Evolutionary conservation across 2,888 invertebrate species (phyloP).

Genomic region (Ferdinandea cuprea): DNA sequence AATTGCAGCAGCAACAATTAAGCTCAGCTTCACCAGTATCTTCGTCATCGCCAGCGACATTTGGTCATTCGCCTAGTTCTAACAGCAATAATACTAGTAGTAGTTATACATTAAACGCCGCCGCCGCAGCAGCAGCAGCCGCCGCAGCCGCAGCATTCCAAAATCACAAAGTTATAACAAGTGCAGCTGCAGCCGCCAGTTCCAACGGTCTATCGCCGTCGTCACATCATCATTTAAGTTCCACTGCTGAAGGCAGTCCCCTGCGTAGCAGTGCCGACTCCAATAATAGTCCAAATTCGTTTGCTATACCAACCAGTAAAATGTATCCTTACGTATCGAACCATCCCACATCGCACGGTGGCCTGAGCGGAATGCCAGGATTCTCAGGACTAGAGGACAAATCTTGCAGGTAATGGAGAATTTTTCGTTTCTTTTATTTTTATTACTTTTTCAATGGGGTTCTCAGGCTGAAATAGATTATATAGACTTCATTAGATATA

Average conservation of each 20-base stretch:
- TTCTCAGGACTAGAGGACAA: slow-evolving; percentile 83
- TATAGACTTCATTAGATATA: too few relatives aligned
- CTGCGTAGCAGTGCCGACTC: slow-evolving; percentile 85
- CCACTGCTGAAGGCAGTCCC: slow-evolving; percentile 87
- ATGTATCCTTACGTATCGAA: slow-evolving; percentile 96
- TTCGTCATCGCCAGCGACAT: slow-evolving; percentile 79
- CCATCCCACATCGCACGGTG: slow-evolving; percentile 89
- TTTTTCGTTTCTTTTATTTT: neutral
- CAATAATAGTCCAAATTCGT: slow-evolving; percentile 85
- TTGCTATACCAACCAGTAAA: slow-evolving; percentile 88
- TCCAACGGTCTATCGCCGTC: slow-evolving; percentile 77
- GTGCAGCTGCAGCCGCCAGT: slow-evolving; percentile 80
- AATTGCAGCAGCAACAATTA: slow-evolving; percentile 77
- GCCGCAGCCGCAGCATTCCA: slow-evolving; percentile 80
- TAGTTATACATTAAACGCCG: slow-evolving; percentile 74
- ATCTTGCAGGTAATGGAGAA: slow-evolving; percentile 82
- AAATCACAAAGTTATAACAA: slow-evolving; percentile 75
- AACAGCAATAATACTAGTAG: slow-evolving; percentile 77
- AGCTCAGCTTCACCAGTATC: slow-evolving; percentile 81
- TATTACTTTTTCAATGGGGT: neutral
- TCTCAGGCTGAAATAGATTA: slow-evolving; percentile 7
- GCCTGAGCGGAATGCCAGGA: slow-evolving; percentile 89
- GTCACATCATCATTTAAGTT: slow-evolving; percentile 68
- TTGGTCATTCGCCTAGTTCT: slow-evolving; percentile 76
- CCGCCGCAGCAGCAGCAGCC: slow-evolving; percentile 76